phyloP scores from a whole-genome alignment of 2,113 vertebrate species.

The Marmota monax region DNA sequence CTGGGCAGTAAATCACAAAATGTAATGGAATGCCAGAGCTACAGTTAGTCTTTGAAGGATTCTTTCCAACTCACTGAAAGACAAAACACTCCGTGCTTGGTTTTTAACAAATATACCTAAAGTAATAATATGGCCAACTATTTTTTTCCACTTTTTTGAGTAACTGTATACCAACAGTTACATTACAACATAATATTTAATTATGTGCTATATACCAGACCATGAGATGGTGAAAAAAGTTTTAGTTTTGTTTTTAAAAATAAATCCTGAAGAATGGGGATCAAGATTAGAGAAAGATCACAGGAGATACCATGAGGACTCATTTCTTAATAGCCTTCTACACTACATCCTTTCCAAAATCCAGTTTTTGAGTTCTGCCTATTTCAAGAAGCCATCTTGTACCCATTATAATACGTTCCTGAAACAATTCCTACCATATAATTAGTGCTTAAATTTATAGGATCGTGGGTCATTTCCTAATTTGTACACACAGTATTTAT shows the following conservation, averaged over 20 bases:
- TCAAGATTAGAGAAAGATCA: background rate
- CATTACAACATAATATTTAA: constrained; percentile 21
- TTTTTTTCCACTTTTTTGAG: background rate
- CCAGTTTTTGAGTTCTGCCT: background rate
- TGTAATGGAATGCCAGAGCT: background rate
- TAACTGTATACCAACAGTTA: background rate
- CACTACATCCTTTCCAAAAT: background rate
- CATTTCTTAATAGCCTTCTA: background rate
- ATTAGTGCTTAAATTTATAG: background rate
- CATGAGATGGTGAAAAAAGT: background rate
- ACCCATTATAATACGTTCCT: background rate
- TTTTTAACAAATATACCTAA: background rate
- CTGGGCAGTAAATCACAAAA: constrained; percentile 1
- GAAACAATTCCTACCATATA: background rate
- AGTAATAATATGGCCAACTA: background rate
- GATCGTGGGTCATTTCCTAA: background rate
- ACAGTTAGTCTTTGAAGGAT: background rate
- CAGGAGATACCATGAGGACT: background rate
- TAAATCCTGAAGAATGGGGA: background rate
- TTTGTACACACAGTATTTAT: background rate
- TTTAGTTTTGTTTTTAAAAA: constrained; percentile 8
- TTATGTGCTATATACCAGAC: background rate
- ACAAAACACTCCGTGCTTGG: background rate
- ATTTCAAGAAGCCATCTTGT: background rate
- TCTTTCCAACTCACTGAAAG: background rate